These are phyloP conservation scores for Platerodrilus igneus DNA, from an alignment of 2,888 invertebrate species.

Conservation along the genomic window DNA sequence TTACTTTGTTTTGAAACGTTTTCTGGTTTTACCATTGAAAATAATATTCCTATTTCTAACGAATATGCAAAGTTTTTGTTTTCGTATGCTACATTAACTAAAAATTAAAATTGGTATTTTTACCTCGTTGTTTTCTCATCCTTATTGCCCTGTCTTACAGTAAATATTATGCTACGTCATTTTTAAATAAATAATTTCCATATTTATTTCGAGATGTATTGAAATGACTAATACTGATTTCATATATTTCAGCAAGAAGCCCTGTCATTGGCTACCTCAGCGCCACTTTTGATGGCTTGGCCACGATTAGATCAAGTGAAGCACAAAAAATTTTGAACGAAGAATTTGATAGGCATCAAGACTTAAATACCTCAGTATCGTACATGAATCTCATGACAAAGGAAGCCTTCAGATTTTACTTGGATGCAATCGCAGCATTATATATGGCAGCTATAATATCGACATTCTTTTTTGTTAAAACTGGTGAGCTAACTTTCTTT, in stretches of 20 bases:
- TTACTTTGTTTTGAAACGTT: too few relatives aligned
- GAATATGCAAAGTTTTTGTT: too few relatives aligned
- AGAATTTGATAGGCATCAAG: slow-evolving; percentile 42
- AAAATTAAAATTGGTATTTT: too few relatives aligned
- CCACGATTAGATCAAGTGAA: slow-evolving; percentile 40
- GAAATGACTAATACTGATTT: slow-evolving; percentile 8
- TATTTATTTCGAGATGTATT: not conserved
- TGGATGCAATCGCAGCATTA: slow-evolving; percentile 36
- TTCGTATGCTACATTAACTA: too few relatives aligned
- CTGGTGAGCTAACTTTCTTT: slow-evolving; percentile 8
- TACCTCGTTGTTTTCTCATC: too few relatives aligned
- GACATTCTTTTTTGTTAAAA: slow-evolving; percentile 15
- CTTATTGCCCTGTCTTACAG: too few relatives aligned
- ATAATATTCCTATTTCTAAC: too few relatives aligned
- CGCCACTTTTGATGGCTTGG: slow-evolving; percentile 41
- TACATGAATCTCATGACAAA: slow-evolving; percentile 36
- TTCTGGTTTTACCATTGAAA: too few relatives aligned
- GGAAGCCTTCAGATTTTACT: slow-evolving; percentile 37
- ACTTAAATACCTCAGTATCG: slow-evolving; percentile 38
- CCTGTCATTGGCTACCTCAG: slow-evolving; percentile 43
- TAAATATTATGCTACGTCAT: too few relatives aligned
- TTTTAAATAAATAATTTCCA: not conserved
- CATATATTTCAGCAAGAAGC: slow-evolving; percentile 40
- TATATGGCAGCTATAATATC: slow-evolving; percentile 28
- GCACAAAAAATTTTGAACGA: slow-evolving; percentile 36